Evolutionary conservation across 2,113 vertebrate species (phyloP), one percentile per base, ranked within the genome.

Genomic region (Bubo scandiacus): DNA sequence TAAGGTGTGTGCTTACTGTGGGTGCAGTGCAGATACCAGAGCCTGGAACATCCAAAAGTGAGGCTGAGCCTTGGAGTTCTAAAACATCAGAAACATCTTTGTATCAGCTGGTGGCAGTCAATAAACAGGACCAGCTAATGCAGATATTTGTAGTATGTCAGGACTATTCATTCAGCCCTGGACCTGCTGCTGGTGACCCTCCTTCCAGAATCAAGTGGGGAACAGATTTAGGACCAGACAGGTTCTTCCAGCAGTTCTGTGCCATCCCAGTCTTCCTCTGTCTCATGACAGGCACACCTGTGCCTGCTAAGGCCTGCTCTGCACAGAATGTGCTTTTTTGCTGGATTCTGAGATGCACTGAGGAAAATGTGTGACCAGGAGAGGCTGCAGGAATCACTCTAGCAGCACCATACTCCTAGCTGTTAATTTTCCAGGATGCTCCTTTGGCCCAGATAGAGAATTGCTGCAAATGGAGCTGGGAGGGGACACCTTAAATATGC

Each of bases 211-310:
- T 43, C 11, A 36, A 65, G 36, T 23, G 18, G 49, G 29, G 58
- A 63, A 36, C 36, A 86, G 58, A 43, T 34, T 43, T 72, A 79
- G 66, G 43, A 65, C 30, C 22, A 65, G 51, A 9, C 12, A 10
- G 30, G 42, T 43, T 43, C 42, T 43, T 43, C 15, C 42, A 43
- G 42, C 42, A 43, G 42, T 43, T 43, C 16, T 43, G 42, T 43
- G 42, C 42, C 42, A 43, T 43, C 42, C 42, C 26, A 34, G 65
- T 42, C 40, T 70, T 55, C 29, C 32, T 40, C 19, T 47, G 30
- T 30, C 63, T 77, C 1, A 0, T 30, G 13, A 11, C 18, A 12
- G 38, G 15, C 19, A 17, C 2, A 3, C 8, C 23, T 45, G 15
- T 45, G 15, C 40, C 29, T 15, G 6, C 15, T 16, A 18, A 32